Base-by-base conservation (phyloP, 2,797 vertebrate genomes). In the Taeniopygia guttata region DNA sequence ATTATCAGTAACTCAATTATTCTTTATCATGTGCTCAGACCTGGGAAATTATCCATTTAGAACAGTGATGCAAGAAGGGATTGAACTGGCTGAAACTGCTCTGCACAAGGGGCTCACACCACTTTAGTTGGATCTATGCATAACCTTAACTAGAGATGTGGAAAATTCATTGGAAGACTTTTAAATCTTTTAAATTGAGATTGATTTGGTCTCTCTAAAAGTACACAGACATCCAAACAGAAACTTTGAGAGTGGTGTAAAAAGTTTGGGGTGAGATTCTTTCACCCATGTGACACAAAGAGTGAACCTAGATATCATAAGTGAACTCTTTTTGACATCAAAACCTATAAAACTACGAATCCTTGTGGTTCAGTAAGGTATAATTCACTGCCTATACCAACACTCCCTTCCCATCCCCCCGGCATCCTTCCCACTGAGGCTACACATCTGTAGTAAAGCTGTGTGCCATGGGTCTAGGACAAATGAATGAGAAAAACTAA, bases 401-500 rank as follows among this genome's bases (percentile, higher is more conserved):
- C 27, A 54, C 30, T 43, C 17, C 30, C 14, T 52, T 67, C 38
- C 38, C n/a, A 60, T 22, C 9, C 25, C 27, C 43, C 34, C 75
- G 58, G 55, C 52, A 84, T 46, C 26, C 56, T 55, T 22, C 55
- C 60, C 52, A 46, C 30, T 46, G 32, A 82, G 56, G 27, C 32
- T 82, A 67, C 70, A 60, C 0, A 0, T 49, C 66, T 80, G 64
- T 69, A 67, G 62, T 82, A 90, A 58, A 81, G 23, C 23, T 85
- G 13, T 89, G 58, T 68, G 51, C 14, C 7, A 1, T 55, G 32
- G 8, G 14, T 76, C 55, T 67, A 67, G 90, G 43, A 76, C 45
- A 86, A 91, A 84, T 54, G 55, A 82, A 69, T 58, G 67, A 58
- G 52, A 90, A 93, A 94, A 96, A 66, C 55, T 84, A 73, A 56